Evolutionary conservation across 1,140 invertebrate genomes (phyloP).

Genomic region (Bradysia coprophila): DNA sequence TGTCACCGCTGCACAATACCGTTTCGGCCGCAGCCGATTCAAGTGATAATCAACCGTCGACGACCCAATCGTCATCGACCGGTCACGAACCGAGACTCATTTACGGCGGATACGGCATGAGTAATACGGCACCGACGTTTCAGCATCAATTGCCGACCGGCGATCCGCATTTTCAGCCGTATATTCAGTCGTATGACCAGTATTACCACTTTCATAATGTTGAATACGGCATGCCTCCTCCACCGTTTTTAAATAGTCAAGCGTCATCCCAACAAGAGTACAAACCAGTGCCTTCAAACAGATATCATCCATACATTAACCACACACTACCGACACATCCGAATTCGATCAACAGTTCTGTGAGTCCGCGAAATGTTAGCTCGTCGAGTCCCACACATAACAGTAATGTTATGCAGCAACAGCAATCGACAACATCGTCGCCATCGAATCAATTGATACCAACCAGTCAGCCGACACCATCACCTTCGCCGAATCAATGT

Average conservation of each 20-base stretch:
- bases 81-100: constrained; percentile 20
- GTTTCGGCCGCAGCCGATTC: constrained; percentile 22
- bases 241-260: not conserved
- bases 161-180: constrained; percentile 9
- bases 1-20: constrained; percentile 7
- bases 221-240: not conserved
- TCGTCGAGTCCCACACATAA: constrained; percentile 18
- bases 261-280: constrained; percentile 6
- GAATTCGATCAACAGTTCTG: constrained; percentile 10
- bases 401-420: constrained; percentile 5
- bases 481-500: constrained; percentile 47
- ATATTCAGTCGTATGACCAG: constrained; percentile 21
- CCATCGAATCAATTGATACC: constrained; percentile 17
- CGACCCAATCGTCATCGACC: constrained; percentile 7
- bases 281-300: constrained; percentile 6
- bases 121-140: constrained; percentile 51
- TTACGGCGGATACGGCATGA: constrained; percentile 46
- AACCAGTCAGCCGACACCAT: constrained; percentile 30
- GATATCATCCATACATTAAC: constrained; percentile 17
- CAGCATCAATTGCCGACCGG: constrained; percentile 49
- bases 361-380: constrained; percentile 21
- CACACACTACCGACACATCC: not conserved
- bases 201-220: constrained; percentile 14
- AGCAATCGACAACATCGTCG: not conserved
- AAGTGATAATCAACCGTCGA: constrained; percentile 23